Evolutionary conservation across 1,140 invertebrate species (phyloP).

Genomic region (Drosophila funebris): DNA sequence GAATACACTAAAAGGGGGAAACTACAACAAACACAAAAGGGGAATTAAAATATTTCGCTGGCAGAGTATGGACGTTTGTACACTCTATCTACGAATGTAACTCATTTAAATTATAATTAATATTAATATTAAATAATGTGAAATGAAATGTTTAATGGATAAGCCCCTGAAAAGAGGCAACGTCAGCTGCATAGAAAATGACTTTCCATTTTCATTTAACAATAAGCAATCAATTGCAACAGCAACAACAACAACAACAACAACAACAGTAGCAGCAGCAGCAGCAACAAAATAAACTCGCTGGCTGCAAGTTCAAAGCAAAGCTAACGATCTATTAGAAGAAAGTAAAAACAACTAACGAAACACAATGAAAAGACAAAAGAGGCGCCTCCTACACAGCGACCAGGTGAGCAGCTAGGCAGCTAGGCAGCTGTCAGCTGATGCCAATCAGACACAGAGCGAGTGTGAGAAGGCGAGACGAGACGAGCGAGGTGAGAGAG

Average conservation of each 20-base stretch:
- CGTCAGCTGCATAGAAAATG: conserved; percentile 66
- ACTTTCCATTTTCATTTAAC: conserved; percentile 82
- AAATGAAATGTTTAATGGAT: too few relatives aligned
- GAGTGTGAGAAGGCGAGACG: background rate
- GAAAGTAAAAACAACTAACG: conserved; percentile 79
- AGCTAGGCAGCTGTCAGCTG: conserved; percentile 72
- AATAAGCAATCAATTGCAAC: conserved; percentile 78
- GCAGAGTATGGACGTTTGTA: background rate
- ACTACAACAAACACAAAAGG: conserved; percentile 29
- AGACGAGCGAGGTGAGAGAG: background rate
- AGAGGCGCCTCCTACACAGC: conserved; percentile 50
- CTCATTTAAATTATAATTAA: background rate
- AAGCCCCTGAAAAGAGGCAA: conserved; percentile 50
- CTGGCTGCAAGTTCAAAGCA: conserved; percentile 66
- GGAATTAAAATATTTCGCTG: background rate
- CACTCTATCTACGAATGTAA: too few relatives aligned
- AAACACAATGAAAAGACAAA: conserved; percentile 63
- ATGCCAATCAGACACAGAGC: conserved; percentile 47
- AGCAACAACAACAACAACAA: conserved; percentile 16
- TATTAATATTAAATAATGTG: too few relatives aligned
- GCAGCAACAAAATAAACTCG: conserved; percentile 12
- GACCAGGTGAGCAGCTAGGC: conserved; percentile 52
- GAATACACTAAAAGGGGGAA: conserved; percentile 8
- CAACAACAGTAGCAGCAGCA: conserved; percentile 20
- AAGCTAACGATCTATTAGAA: conserved; percentile 81